A percentile compares a stretch with the other conserved stretches of the same genome.
Evolutionary conservation across 2,797 vertebrate species (phyloP).

Genomic region (Lithobates pipiens): DNA sequence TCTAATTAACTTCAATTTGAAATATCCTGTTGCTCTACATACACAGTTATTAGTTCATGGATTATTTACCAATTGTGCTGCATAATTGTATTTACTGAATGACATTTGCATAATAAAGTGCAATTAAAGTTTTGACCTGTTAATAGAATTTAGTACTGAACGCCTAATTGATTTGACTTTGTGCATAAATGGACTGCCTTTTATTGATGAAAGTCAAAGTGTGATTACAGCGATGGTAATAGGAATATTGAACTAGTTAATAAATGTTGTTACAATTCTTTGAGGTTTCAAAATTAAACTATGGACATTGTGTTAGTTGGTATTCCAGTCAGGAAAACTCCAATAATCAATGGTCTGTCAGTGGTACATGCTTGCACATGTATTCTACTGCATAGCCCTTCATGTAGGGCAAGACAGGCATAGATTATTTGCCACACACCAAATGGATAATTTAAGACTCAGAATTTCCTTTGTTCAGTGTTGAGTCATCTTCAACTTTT

Average conservation of each 20-base stretch:
- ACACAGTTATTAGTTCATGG: constrained; percentile 2
- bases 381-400: too few species aligned
- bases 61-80: background rate
- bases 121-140: background rate
- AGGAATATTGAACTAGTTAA: background rate
- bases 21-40: too few species aligned
- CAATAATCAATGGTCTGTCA: too few species aligned
- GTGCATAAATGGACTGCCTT: too few species aligned
- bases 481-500: too few species aligned
- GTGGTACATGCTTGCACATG: too few species aligned
- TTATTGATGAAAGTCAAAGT: background rate
- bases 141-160: background rate
- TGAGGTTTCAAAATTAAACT: background rate
- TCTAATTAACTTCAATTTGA: too few species aligned
- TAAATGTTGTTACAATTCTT: background rate
- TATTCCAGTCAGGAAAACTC: too few species aligned
- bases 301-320: background rate
- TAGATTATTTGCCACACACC: too few species aligned
- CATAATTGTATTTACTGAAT: constrained; percentile 3
- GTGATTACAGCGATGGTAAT: background rate
- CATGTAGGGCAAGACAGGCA: too few species aligned
- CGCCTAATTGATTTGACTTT: background rate
- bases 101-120: background rate
- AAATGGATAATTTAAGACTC: too few species aligned
- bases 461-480: too few species aligned